Conservation (phyloP, 2,888 invertebrate genomes). For the Limenitis camilla region DNA sequence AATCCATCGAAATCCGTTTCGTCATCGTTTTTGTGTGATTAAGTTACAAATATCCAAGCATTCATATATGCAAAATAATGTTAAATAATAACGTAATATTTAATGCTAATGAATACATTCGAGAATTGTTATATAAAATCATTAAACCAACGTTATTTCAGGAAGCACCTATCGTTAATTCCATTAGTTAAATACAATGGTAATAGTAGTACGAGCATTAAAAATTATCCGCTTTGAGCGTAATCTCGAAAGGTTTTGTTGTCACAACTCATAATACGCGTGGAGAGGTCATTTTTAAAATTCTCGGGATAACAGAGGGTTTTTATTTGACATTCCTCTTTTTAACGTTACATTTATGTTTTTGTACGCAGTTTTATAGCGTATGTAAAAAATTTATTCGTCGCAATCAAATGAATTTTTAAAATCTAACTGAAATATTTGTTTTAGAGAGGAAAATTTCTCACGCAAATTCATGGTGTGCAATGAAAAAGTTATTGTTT, state of each 20-base stretch:
- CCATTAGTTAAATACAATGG: background rate
- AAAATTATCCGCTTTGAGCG: background rate
- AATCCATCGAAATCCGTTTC: too few species aligned
- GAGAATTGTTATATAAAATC: too few species aligned
- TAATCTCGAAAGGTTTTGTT: slow-evolving; percentile 6
- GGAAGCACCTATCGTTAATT: too few species aligned
- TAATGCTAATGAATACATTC: too few species aligned
- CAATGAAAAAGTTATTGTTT: background rate
- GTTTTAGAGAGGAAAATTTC: background rate
- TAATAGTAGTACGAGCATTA: background rate
- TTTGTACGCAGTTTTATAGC: slow-evolving; percentile 16
- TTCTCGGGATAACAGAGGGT: slow-evolving; percentile 13
- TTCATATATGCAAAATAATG: too few species aligned
- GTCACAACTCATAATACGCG: slow-evolving; percentile 13
- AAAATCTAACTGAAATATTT: slow-evolving; percentile 10
- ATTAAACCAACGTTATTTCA: background rate
- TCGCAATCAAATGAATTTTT: slow-evolving; percentile 14
- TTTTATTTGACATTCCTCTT: slow-evolving; percentile 15
- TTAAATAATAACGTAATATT: too few species aligned
- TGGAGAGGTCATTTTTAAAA: slow-evolving; percentile 11
- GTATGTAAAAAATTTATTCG: slow-evolving; percentile 10
- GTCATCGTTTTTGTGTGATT: too few species aligned
- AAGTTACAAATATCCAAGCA: too few species aligned
- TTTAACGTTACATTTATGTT: slow-evolving; percentile 19
- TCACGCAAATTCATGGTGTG: background rate